Conservation (phyloP, 2,113 vertebrate species). For the Perca schrenkii region DNA sequence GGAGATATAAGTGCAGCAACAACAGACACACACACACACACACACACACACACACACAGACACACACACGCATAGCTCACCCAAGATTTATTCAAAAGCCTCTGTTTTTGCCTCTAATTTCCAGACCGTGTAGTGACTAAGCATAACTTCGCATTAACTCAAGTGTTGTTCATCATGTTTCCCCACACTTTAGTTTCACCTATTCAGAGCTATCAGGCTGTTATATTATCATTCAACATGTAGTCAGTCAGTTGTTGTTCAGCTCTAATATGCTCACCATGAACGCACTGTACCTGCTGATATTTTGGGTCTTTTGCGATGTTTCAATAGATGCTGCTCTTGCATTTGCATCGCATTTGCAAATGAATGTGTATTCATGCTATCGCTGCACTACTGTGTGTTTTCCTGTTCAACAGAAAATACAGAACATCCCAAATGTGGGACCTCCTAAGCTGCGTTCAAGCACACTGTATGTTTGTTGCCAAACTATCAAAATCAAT, state of each 20-base stretch:
- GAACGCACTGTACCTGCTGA: conserved; percentile 4
- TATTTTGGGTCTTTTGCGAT: neutral
- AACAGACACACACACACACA: conserved; percentile 40
- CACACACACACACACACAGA: conserved; percentile 4
- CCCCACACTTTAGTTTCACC: conserved; percentile 26
- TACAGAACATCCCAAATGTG: neutral
- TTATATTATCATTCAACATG: conserved; percentile 26
- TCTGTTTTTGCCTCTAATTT: conserved; percentile 47
- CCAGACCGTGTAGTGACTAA: conserved; percentile 56
- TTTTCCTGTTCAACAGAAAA: neutral
- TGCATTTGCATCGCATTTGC: conserved; percentile 24
- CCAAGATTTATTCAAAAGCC: conserved; percentile 60
- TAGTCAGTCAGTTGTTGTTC: conserved; percentile 5
- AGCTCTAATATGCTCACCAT: conserved; percentile 11
- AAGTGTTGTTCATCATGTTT: conserved; percentile 48
- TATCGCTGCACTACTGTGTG: neutral
- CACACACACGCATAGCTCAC: neutral
- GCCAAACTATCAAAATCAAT: conserved; percentile 34
- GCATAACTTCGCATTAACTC: conserved; percentile 50
- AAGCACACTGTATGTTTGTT: neutral
- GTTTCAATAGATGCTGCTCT: neutral
- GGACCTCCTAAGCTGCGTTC: neutral
- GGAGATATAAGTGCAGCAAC: conserved; percentile 47
- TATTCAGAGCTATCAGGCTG: conserved; percentile 8
- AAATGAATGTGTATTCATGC: neutral